Conservation (phyloP, 2,797 vertebrate genomes). For the Danio jaintianensis region DNA sequence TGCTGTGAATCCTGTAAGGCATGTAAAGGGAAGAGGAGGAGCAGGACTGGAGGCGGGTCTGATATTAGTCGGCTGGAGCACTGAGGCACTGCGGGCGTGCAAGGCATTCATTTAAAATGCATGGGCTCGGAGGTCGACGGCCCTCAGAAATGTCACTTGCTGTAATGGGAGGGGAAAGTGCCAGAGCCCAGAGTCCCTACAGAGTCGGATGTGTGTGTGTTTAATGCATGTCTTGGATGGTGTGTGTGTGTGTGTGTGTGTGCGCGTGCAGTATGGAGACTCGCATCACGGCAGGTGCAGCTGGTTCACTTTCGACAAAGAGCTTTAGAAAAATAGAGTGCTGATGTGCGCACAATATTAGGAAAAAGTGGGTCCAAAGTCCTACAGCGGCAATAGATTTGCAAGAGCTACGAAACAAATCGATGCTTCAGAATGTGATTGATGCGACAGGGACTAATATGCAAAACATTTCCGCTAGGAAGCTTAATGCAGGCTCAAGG, state of each 20-base stretch:
- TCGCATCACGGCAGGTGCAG: constrained; percentile 36
- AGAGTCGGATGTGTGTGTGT: constrained; percentile 18
- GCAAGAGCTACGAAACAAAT: not conserved
- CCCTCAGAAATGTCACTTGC: constrained; percentile 58
- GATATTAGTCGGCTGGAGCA: constrained; percentile 37
- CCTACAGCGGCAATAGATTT: not conserved
- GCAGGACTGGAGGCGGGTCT: constrained; percentile 9
- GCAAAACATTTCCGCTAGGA: not conserved
- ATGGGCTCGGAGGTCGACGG: constrained; percentile 53
- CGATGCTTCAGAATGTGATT: not conserved
- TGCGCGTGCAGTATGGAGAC: not conserved
- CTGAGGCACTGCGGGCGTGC: constrained; percentile 33
- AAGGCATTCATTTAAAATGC: constrained; percentile 60
- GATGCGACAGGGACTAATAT: not conserved
- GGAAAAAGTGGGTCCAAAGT: constrained; percentile 16
- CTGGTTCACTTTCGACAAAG: constrained; percentile 29
- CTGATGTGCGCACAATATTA: constrained; percentile 27
- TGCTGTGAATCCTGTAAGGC: constrained; percentile 32
- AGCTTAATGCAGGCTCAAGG: not conserved
- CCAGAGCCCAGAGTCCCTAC: constrained; percentile 25
- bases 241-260: constrained; percentile 6
- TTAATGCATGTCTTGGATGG: constrained; percentile 20
- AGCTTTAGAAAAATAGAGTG: constrained; percentile 4
- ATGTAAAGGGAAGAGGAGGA: constrained; percentile 23
- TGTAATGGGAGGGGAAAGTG: constrained; percentile 50